Base-by-base conservation (phyloP, 2,888 invertebrate species). In the Caenorhabditis macrosperma region DNA sequence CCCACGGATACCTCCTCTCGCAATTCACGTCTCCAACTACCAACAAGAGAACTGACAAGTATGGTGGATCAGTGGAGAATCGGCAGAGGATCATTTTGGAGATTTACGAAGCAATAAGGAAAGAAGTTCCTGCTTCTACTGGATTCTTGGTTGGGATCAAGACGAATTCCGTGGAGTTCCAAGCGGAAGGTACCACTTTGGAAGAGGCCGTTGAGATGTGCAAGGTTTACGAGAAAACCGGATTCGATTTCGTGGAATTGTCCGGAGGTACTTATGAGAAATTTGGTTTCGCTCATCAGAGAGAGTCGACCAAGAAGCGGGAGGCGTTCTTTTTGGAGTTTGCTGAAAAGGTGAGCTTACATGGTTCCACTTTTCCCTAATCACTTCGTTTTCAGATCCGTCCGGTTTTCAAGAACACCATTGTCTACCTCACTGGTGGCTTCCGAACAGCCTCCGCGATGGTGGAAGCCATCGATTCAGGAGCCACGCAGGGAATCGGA, bases 131-230 rank as follows among this genome's bases (percentile, higher is more conserved):
- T 7, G 78, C 61, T 1, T 61, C 66, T 15, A 82, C 82, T 10
- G 78, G 80, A 4, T 87, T 87, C 28, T 33, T 86, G 17, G 64
- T 87, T 15, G 87, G 87, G 9, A 67, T 87, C 24, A 87, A 87
- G 46, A 77, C 86, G n/a, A 87, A 87, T 61, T 87, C 87, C 1
- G 81, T 83, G 10, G 87, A 87, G 52, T 87, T 87, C 44, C 87
- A 87, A 74, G 66, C 69, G 0, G 68, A 82, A 20, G 87, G 87
- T 24, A 74, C 85, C 1, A 64, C 81, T 35, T 66, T 81, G 9
- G 66, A 84, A 4, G 87, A 87, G 52, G 85, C 87, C 0, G 67
- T 59, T 10, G 52, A 41, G 12, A 41, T 71, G 54, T 71, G 71
- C 55, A 52, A 35, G 52, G 61, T 28, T 7, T 71, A 71, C 33